These are phyloP conservation scores for Ceratina australensis DNA, from an alignment of 1,140 invertebrate species.

Conservation along the genomic window DNA sequence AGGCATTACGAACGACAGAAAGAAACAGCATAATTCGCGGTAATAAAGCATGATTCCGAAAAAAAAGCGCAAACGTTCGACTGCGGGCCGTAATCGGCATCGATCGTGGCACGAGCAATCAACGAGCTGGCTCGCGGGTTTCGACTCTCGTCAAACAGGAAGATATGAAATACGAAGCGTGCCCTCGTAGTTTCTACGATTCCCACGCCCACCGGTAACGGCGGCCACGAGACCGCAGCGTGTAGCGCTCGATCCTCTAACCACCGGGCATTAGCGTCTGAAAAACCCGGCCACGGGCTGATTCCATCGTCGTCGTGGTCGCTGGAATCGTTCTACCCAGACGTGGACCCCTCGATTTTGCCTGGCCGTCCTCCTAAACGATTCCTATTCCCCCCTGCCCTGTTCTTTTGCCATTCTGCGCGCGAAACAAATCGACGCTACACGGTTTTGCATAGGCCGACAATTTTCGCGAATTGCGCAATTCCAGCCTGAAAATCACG, in stretches of 20 bases:
- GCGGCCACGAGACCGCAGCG: conserved; percentile 42
- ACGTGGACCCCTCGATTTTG: conserved; percentile 41
- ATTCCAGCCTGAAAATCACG: not conserved
- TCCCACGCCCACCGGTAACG: conserved; percentile 62
- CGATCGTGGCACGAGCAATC: conserved; percentile 44
- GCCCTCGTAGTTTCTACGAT: conserved; percentile 59
- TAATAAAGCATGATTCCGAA: too few relatives aligned
- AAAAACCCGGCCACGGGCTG: conserved; percentile 50
- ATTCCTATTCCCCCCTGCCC: not conserved
- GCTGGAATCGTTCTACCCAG: conserved; percentile 16
- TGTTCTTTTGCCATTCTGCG: not conserved
- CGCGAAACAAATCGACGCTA: not conserved
- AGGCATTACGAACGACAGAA: too few relatives aligned
- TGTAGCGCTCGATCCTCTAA: conserved; percentile 39
- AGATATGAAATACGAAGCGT: conserved; percentile 37
- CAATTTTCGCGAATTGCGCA: not conserved
- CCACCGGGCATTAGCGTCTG: conserved; percentile 51
- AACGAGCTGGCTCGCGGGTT: conserved; percentile 37
- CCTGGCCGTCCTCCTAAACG: not conserved
- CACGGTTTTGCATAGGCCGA: not conserved
- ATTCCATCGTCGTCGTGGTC: conserved; percentile 43
- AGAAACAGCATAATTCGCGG: too few relatives aligned
- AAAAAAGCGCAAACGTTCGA: too few relatives aligned
- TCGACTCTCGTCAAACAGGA: conserved; percentile 20
- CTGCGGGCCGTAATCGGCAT: conserved; percentile 40